These are phyloP conservation scores for Conus betulinus DNA, from an alignment of 1,140 invertebrate species.

Conservation along the genomic window DNA sequence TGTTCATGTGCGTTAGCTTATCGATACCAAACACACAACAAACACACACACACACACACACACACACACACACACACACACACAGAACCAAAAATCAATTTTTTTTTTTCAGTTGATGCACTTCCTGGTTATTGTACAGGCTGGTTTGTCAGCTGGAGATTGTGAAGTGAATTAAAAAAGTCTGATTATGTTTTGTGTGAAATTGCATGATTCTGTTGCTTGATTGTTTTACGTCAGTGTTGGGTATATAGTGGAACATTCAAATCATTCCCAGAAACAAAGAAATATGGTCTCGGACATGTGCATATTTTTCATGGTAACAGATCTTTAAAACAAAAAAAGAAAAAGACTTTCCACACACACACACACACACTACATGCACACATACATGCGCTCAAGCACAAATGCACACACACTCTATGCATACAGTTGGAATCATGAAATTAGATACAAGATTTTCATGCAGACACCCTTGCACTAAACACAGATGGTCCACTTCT, in stretches of 20 bases:
- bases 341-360: not conserved
- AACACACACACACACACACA: not conserved
- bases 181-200: not conserved
- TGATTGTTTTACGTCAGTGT: not conserved
- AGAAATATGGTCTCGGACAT: not conserved
- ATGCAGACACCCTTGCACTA: not conserved
- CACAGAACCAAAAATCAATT: not conserved
- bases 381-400: not conserved
- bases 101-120: not conserved
- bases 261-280: no score
- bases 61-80: not conserved
- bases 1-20: not conserved
- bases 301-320: not conserved
- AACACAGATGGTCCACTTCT: no score
- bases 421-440: not conserved
- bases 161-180: not conserved
- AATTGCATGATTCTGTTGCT: not conserved
- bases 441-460: not conserved
- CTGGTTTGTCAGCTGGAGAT: not conserved
- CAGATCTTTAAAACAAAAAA: not conserved
- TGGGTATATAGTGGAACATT: no score
- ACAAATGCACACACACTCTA: not conserved
- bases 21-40: not conserved
- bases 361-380: not conserved
- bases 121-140: not conserved